Base-by-base conservation (phyloP, 2,797 vertebrate species). In the Coregonus ussuriensis region DNA sequence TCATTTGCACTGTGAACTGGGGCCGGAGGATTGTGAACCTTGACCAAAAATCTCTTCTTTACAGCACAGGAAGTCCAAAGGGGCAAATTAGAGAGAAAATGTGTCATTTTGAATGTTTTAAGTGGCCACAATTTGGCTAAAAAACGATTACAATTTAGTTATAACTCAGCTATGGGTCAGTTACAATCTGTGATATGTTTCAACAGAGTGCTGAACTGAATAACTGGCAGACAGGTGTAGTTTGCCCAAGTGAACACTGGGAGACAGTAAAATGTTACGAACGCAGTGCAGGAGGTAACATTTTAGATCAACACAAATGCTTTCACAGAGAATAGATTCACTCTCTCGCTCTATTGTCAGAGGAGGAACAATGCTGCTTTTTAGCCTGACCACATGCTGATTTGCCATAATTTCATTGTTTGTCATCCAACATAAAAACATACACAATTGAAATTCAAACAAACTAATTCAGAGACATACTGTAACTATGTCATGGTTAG, bases 1-100 rank as follows among this genome's bases (percentile, higher is more conserved):
- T 85, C 56, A 33, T 52, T 78, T 84, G 69, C 71, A 77, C 84
- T 79, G 62, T 80, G 68, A 31, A 77, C 67, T 67, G 35, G 41
- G 63, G 74, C 3, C n/a, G 78, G 81, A 74, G 33, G 33, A 47
- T 18, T 35, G 70, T 18, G 77, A 84, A 73, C 62, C 62, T 52
- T 33, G 72, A 67, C 14, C 4, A 31, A 67, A 31, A 67, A 63
- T 25, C 41, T 11, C 54, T 33, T 13, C 29, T 33, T 21, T 67
- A 67, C 4, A 67, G 65, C 31, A 67, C 13, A 67, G 14, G 29
- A 33, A 35, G 33, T 67, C 31, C 31, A 66, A 29, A 67, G 4
- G 66, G 33, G 21, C 14, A 67, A 33, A 59, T 59, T n/a, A 18
- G 56, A 67, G 31, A 29, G 65, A 67, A 2, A 29, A 67, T 33